Base-by-base conservation (phyloP, 2,888 invertebrate species). In the Perithous albicinctus region DNA sequence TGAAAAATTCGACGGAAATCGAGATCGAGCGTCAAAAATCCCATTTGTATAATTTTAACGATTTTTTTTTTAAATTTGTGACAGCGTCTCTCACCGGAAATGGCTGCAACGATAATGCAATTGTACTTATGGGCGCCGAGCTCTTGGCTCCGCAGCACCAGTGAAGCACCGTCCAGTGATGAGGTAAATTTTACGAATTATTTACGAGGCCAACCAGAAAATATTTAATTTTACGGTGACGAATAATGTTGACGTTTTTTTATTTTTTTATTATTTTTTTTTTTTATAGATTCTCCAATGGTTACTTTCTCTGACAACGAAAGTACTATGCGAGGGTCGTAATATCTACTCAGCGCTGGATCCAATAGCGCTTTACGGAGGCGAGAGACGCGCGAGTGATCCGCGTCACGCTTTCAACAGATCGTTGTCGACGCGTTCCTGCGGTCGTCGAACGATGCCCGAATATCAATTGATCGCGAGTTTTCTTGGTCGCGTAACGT, bases 51-150 rank as follows among this genome's bases (percentile, higher is more conserved):
- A 51, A 23, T 23, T 38, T 10, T 2, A 35, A 48, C 23, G 10
- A 35, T 64, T 20, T 72, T 80, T 80, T 67, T 46, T 67, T 89
- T 90, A 18, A 6, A 8, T 15, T 4, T 0, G 0, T 15, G n/a
- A 7, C 85, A 94, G 94, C 93, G 95, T 79, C 93, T 96, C 32
- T 94, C 94, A 90, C 94, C 95, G 1, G 96, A 96, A 88, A 93
- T 95, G 80, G 96, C 96, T n/a, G 96, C 96, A 0, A 96, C 96
- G 86, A 94, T 97, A 63, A 94, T 96, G 89, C 96, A 97, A 88
- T 90, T 97, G 82, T 95, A 95, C 87, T 93, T 97, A 41, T 97
- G 96, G 96, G 96, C 96, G 3, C 96, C 96, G 0, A 95, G 95
- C 72, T 90, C 93, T 10, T 96, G 96, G 96, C 89, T 96, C 0